Conservation (phyloP, 2,888 invertebrate species). For the Brachylomia viminalis region DNA sequence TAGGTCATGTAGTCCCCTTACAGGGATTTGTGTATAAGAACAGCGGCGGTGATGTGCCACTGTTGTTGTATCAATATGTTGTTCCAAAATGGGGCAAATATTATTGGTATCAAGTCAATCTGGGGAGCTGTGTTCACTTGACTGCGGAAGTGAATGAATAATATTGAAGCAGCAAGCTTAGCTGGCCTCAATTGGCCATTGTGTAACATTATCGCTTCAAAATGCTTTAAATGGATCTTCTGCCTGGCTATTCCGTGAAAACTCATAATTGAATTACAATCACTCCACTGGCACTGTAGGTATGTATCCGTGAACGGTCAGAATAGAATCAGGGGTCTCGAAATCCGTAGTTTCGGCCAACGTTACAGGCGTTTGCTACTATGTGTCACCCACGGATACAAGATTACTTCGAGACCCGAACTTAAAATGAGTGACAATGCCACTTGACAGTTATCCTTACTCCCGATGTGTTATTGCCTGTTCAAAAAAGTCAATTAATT, state of each 20-base stretch:
- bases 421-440: too few relatives aligned
- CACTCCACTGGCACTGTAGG: not conserved
- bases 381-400: too few relatives aligned
- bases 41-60: not conserved
- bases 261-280: not conserved
- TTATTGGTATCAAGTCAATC: not conserved
- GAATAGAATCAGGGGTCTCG: too few relatives aligned
- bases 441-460: too few relatives aligned
- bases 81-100: not conserved
- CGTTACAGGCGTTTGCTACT: too few relatives aligned
- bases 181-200: constrained; percentile 9
- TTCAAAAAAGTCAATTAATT: too few relatives aligned
- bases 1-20: too few relatives aligned
- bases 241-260: not conserved
- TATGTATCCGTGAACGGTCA: not conserved
- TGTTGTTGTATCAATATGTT: not conserved
- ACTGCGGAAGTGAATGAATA: constrained; percentile 6
- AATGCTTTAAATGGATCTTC: not conserved
- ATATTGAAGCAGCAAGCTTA: constrained; percentile 11
- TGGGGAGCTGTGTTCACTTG: not conserved
- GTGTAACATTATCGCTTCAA: constrained; percentile 18
- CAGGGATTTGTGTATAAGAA: not conserved
- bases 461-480: too few relatives aligned
- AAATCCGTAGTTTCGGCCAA: too few relatives aligned
- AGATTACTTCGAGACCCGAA: too few relatives aligned